Evolutionary conservation across 2,888 invertebrate species (phyloP), one percentile per base, ranked within the genome.

Genomic region (Ochropleura plecta): DNA sequence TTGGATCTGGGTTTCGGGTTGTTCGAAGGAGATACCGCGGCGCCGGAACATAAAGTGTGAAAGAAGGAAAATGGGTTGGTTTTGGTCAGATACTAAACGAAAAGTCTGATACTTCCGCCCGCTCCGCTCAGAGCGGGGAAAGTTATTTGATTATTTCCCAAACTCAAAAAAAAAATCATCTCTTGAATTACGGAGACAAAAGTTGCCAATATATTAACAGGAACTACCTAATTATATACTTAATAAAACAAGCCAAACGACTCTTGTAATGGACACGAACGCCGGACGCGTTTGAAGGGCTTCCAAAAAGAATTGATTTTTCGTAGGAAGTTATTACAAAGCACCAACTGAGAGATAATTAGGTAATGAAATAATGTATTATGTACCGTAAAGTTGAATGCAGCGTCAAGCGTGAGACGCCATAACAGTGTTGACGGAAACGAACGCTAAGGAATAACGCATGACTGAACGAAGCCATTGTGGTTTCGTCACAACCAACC

Each of bases 301-400:
- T 84, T 78, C 14, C 53, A 71, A 72, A 81, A 74, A 79, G 68
- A 83, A 88, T 83, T 12, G 73, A 76, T 82, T 81, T 76, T 86
- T 72, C 46, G 64, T 81, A 80, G 88, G 83, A 87, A 88, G 64
- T 85, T 69, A 66, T 76, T 73, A 85, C 72, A 76, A 80, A 74
- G 76, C 73, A 75, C 6, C 30, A 63, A 75, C 40, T 69, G 63
- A 69, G 66, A 65, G 83, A 83, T 83, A 87, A 87, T 87, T 82
- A 88, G 78, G 83, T 88, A 88, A 86, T 85, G 82, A 86, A 86
- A 88, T 87, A 86, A 78, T 80, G 75, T 80, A 76, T 76, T 79
- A 86, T 77, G 42, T 72, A 81, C 81, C 83, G 83, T 88, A 73
- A 79, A 84, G 77, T 77, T 83, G 60, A 74, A 75, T 81, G 49